Percentiles rank a stretch among this genome's conserved stretches.
phyloP scores from a whole-genome alignment of 1,140 invertebrate genomes.

The Sycophila sp. region DNA sequence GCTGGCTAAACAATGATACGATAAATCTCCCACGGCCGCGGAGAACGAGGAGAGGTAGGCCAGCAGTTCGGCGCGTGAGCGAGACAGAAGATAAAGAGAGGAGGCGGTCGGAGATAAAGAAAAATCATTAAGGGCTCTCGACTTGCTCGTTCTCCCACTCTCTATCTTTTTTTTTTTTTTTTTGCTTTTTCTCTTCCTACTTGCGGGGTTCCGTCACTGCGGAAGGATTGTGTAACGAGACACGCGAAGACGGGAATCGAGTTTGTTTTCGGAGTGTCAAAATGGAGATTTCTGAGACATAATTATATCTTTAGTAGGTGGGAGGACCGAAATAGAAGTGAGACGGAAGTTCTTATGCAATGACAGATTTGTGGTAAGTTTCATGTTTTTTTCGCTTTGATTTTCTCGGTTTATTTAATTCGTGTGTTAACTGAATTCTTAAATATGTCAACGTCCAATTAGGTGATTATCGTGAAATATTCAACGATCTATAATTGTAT shows the following conservation, averaged over 20 bases:
- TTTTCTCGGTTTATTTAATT: too few relatives aligned
- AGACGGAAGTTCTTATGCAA: too few relatives aligned
- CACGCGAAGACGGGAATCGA: background rate
- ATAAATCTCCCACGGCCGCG: slow-evolving; percentile 31
- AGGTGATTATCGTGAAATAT: too few relatives aligned
- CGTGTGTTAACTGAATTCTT: too few relatives aligned
- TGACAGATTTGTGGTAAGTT: too few relatives aligned
- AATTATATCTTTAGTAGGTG: too few relatives aligned
- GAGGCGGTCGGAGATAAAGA: slow-evolving; percentile 29
- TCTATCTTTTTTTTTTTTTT: too few relatives aligned
- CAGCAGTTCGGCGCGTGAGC: slow-evolving; percentile 19
- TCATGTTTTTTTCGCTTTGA: too few relatives aligned
- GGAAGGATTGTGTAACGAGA: slow-evolving; percentile 14
- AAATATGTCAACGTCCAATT: too few relatives aligned
- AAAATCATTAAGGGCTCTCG: slow-evolving; percentile 31
- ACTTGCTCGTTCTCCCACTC: slow-evolving; percentile 15
- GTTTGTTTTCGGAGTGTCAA: slow-evolving; percentile 1
- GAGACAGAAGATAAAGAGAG: background rate
- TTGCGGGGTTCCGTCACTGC: background rate
- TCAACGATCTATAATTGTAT: too few relatives aligned
- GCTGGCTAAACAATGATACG: slow-evolving; percentile 34
- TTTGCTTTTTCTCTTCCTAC: background rate
- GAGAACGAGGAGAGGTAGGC: slow-evolving; percentile 25
- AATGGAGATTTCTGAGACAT: too few relatives aligned
- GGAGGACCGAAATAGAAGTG: too few relatives aligned